These are phyloP conservation scores for Lasioglossum albipes DNA, from an alignment of 1,140 invertebrate genomes.

Conservation along the genomic window DNA sequence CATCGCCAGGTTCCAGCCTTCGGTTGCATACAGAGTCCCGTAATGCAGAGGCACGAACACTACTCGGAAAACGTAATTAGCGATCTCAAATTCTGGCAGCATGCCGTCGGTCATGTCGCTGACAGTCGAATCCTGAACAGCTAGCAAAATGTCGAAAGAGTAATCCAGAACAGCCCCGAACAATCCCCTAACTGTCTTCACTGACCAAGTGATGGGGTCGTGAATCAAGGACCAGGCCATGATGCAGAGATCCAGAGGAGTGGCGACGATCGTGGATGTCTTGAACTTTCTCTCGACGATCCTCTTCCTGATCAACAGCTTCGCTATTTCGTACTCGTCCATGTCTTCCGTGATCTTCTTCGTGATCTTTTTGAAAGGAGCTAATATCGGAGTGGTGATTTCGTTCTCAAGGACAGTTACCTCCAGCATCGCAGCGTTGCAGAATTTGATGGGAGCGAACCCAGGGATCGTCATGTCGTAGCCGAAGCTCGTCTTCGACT, in stretches of 20 bases:
- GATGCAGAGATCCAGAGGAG: slow-evolving; percentile 73
- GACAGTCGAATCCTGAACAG: slow-evolving; percentile 62
- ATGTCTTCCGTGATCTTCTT: neutral
- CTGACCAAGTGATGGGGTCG: slow-evolving; percentile 72
- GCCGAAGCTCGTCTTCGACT: slow-evolving; percentile 30
- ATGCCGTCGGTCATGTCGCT: slow-evolving; percentile 61
- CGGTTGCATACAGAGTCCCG: slow-evolving; percentile 62
- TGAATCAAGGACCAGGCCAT: slow-evolving; percentile 77
- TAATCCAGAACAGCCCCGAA: slow-evolving; percentile 70
- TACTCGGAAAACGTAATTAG: slow-evolving; percentile 72
- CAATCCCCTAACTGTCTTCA: slow-evolving; percentile 66
- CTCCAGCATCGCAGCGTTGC: slow-evolving; percentile 70
- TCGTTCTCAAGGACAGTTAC: slow-evolving; percentile 68
- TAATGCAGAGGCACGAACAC: slow-evolving; percentile 72
- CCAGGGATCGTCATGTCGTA: slow-evolving; percentile 50
- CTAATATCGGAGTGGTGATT: slow-evolving; percentile 59
- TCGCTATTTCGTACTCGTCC: slow-evolving; percentile 14
- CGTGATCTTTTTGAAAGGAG: slow-evolving; percentile 58
- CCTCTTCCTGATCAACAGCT: slow-evolving; percentile 32
- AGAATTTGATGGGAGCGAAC: slow-evolving; percentile 63
- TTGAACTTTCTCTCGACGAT: slow-evolving; percentile 62
- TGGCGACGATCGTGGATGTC: slow-evolving; percentile 50
- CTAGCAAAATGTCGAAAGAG: slow-evolving; percentile 64
- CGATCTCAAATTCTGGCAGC: slow-evolving; percentile 72
- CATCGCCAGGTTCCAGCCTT: slow-evolving; percentile 71